phyloP scores from a whole-genome alignment of 2,113 vertebrate genomes.

The Campylomormyrus tamandua region DNA sequence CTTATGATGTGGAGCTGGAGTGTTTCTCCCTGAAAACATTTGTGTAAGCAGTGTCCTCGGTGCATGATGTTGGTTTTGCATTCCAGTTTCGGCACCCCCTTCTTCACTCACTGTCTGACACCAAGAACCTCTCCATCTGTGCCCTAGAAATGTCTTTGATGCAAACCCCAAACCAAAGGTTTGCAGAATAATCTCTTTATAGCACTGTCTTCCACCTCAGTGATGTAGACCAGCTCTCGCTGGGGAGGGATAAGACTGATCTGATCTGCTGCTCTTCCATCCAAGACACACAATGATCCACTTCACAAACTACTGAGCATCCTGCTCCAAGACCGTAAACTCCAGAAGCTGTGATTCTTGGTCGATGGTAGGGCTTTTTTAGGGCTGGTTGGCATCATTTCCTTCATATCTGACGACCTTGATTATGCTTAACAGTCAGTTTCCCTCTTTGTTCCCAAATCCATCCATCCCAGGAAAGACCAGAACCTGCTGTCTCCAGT shows the following conservation, averaged over 20 bases:
- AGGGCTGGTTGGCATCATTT: neutral
- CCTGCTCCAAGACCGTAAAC: neutral
- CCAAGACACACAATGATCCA: neutral
- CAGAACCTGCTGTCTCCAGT: slow-evolving; percentile 95
- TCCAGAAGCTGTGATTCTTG: neutral
- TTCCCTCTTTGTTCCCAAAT: neutral
- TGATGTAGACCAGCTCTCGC: neutral
- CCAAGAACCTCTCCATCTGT: neutral
- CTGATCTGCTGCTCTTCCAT: neutral
- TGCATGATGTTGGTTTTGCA: neutral
- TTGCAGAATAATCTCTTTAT: neutral
- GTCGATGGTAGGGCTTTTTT: neutral
- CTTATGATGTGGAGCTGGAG: neutral
- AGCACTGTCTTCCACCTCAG: neutral
- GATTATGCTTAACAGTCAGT: neutral
- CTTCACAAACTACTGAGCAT: neutral
- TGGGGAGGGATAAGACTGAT: neutral
- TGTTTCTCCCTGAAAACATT: neutral
- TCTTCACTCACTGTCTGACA: neutral
- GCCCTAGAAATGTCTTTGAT: neutral
- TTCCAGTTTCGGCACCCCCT: neutral
- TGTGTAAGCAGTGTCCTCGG: neutral
- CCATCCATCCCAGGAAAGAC: slow-evolving; percentile 71
- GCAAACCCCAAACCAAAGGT: neutral
- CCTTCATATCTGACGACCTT: neutral